Percentiles rank a stretch among this genome's conserved stretches.
phyloP scores from a whole-genome alignment of 53 echinoderm and acorn worm species.

The Actinopyga echinites region DNA sequence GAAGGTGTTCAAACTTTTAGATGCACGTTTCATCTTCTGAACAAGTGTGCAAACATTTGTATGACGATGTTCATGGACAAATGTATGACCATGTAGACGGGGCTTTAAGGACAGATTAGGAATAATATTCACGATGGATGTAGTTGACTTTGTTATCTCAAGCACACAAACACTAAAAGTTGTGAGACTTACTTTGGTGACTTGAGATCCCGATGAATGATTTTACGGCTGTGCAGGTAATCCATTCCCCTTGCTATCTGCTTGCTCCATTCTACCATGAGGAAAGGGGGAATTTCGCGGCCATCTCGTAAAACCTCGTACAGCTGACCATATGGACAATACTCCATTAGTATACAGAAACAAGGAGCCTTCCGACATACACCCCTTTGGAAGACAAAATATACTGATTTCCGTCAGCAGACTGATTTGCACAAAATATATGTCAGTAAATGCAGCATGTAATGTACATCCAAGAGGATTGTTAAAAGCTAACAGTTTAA shows the following conservation, averaged over 20 bases:
- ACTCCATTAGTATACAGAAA: constrained; percentile 99
- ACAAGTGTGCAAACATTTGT: no score
- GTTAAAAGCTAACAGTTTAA: no score
- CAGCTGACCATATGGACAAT: constrained; percentile 98
- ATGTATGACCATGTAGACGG: no score
- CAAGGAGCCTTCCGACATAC: constrained; percentile 95
- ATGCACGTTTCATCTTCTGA: no score
- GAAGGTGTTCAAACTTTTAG: no score
- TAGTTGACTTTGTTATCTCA: background rate
- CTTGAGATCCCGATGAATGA: constrained; percentile 96
- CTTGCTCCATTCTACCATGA: constrained; percentile 99
- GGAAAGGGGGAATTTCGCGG: constrained; percentile 91
- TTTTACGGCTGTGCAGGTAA: constrained; percentile 94
- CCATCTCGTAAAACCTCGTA: constrained; percentile 97
- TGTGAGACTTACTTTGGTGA: constrained; percentile 89
- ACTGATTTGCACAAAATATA: no score
- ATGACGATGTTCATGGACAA: no score
- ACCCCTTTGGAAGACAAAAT: constrained; percentile 67
- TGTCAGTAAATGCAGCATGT: no score
- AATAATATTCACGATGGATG: background rate
- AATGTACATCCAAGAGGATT: no score
- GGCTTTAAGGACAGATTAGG: no score
- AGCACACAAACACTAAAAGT: background rate
- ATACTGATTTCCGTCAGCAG: no score
- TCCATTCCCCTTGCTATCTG: constrained; percentile 98